Base-by-base conservation (phyloP, 1,140 invertebrate genomes). In the Acromyrmex heyeri region DNA sequence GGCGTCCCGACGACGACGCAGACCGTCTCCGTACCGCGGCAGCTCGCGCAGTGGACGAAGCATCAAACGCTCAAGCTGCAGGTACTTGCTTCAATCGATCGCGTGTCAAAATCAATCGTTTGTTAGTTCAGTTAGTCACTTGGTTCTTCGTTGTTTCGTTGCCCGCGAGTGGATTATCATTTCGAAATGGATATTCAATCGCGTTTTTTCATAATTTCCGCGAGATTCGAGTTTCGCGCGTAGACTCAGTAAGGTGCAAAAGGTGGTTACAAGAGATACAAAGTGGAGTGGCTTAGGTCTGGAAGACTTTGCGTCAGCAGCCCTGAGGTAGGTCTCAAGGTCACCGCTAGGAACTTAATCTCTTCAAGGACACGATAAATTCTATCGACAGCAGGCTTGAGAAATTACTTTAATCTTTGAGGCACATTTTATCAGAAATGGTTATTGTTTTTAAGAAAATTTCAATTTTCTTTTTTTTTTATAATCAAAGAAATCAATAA, bases 11-110 rank as follows among this genome's bases (percentile, higher is more conserved):
- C 82, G 77, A 88, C 89, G 86, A 72, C 87, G 77, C 91, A 92
- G 70, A 90, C 92, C 67, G 91, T 93, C 77, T 93, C 92, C 75
- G 93, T 94, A 69, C 94, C 94, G 75, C 93, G 93, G 85, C 94
- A 95, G 87, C 92, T 95, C 90, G 94, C 94, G 59, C 94, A 95
- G 92, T 95, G 94, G 94, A 94, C 94, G 81, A 94, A 94, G 87
- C 94, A 94, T 88, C 93, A 94, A 69, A 94, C 94, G 85, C 92
- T 94, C 69, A 93, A 93, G 91, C 91, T 95, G 55, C 94, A 95
- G 94, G 94, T 95, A 94, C 86, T 83, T 44, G 24, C 24, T 30
- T 14, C 38, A 64, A 16, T 57, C 69, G 30, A 83, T 24, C 64
- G 53, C 48, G 21, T 27, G 16, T 16, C 34, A 12, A 24, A 3